Evolutionary conservation across 2,888 invertebrate species (phyloP).

Genomic region (Schizaphis graminum): DNA sequence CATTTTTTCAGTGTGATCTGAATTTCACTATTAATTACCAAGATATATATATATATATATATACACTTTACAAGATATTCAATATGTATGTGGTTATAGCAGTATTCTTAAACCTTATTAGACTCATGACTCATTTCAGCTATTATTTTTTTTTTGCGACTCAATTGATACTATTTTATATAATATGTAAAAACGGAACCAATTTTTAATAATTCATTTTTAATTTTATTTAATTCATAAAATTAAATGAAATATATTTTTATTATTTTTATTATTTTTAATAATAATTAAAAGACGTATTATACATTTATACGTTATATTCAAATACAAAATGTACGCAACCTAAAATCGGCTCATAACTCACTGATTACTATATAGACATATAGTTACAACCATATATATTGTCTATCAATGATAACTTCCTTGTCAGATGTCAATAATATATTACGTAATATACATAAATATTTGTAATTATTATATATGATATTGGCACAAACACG

Average conservation of each 20-base stretch:
- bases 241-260: neutral
- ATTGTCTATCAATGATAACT: neutral
- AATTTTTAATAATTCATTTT: neutral
- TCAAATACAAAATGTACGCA: neutral
- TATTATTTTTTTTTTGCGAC: neutral
- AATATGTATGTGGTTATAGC: neutral
- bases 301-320: neutral
- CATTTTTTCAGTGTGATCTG: constrained; percentile 24
- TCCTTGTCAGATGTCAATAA: neutral
- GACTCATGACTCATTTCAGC: neutral
- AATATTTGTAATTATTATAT: neutral
- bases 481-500: neutral
- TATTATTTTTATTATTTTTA: neutral
- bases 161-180: neutral
- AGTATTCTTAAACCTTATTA: neutral
- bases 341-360: too few species aligned
- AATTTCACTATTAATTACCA: constrained; percentile 1
- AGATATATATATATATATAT: neutral
- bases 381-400: neutral
- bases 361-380: neutral
- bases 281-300: neutral
- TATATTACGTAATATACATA: neutral
- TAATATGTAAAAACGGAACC: neutral
- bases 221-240: neutral
- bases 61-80: neutral